These are phyloP conservation scores for Coilia nasus DNA, from an alignment of 2,797 vertebrate genomes.

Conservation along the genomic window DNA sequence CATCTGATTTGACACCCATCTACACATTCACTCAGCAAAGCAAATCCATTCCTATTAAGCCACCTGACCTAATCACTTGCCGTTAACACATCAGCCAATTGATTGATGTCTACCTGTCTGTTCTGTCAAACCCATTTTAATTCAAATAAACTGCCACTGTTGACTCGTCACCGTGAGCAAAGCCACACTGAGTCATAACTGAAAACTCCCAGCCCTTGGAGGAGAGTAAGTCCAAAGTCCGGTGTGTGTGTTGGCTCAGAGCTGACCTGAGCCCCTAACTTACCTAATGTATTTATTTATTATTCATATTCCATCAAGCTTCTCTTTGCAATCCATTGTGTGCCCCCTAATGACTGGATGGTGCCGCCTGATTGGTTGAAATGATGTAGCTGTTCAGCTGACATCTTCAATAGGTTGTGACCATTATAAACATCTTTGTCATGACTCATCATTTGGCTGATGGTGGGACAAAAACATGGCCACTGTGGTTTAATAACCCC, in stretches of 20 bases:
- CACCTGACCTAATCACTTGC: neutral
- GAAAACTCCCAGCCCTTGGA: neutral
- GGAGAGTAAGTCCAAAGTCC: neutral
- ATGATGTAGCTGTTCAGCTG: too few relatives aligned
- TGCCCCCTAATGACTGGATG: too few relatives aligned
- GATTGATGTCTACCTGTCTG: neutral
- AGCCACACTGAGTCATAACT: neutral
- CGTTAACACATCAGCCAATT: neutral
- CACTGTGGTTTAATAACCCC: too few relatives aligned
- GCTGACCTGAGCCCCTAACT: constrained; percentile 73
- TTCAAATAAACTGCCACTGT: neutral
- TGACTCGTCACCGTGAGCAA: neutral
- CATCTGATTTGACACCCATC: neutral
- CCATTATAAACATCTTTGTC: too few relatives aligned
- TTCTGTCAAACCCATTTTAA: neutral
- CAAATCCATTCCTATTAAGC: neutral
- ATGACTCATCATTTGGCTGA: too few relatives aligned
- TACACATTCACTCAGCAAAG: neutral
- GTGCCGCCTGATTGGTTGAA: too few relatives aligned
- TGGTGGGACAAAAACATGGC: too few relatives aligned
- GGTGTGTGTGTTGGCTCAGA: neutral
- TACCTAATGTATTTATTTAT: constrained; percentile 73
- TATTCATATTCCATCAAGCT: too few relatives aligned
- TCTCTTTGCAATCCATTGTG: too few relatives aligned
- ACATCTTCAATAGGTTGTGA: too few relatives aligned